phyloP scores from a whole-genome alignment of 35 echinoderm and acorn worm genomes.

The Anneissia japonica region DNA sequence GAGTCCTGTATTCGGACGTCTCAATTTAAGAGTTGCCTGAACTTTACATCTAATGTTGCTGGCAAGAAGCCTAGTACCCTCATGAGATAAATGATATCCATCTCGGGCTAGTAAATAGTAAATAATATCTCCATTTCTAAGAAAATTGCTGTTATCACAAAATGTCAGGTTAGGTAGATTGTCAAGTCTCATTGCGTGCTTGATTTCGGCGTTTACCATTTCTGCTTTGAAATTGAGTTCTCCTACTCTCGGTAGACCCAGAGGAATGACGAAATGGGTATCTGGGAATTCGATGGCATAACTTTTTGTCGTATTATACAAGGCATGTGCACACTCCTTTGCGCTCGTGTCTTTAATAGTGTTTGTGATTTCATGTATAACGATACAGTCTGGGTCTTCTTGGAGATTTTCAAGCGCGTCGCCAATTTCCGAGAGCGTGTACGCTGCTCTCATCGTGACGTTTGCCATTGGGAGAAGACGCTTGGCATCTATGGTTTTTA shows the following conservation, averaged over 20 bases:
- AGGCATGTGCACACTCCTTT: neutral
- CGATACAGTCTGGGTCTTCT: neutral
- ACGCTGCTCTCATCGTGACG: neutral
- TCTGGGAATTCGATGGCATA: neutral
- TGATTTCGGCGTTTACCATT: neutral
- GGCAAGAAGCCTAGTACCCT: neutral
- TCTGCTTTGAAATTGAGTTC: neutral
- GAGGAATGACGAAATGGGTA: neutral
- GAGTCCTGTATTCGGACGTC: too few relatives aligned
- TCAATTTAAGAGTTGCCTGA: too few relatives aligned
- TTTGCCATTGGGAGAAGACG: neutral
- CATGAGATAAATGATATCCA: constrained; percentile 7
- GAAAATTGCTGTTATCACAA: constrained; percentile 11
- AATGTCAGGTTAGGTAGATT: neutral
- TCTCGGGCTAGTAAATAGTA: neutral
- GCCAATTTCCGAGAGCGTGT: neutral
- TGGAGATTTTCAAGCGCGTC: neutral
- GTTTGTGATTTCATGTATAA: constrained; percentile 22
- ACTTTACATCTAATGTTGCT: neutral
- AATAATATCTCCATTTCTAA: neutral
- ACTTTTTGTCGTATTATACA: neutral
- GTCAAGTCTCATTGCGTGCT: neutral
- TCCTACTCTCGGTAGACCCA: neutral
- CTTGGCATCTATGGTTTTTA: neutral
- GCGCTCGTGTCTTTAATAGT: neutral